A percentile compares a stretch with the other conserved stretches of the same genome.
phyloP scores from a whole-genome alignment of 64 coral and sea anemone species.

The Acropora yongei region DNA sequence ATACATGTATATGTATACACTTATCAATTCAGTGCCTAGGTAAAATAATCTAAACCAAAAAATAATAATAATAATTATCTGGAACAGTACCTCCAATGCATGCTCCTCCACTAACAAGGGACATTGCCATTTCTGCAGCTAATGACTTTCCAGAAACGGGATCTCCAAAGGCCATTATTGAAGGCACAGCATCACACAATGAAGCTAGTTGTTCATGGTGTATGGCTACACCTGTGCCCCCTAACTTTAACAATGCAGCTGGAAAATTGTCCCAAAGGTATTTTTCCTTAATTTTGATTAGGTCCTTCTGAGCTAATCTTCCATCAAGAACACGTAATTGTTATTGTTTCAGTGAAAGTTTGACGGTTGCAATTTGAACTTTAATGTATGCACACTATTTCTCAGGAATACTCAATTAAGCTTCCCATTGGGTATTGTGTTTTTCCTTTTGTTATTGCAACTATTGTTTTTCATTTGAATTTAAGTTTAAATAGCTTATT shows the following conservation, averaged over 20 bases:
- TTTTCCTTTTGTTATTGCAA: no score
- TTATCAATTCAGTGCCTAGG: background rate
- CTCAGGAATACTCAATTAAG: no score
- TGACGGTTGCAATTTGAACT: no score
- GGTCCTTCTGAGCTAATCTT: background rate
- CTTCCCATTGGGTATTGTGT: no score
- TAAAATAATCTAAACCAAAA: background rate
- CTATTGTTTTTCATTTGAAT: no score
- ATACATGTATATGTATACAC: no score
- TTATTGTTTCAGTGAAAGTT: no score
- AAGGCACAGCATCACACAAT: background rate
- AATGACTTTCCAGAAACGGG: background rate
- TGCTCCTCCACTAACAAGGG: background rate
- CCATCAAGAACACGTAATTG: background rate
- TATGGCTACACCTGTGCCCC: background rate
- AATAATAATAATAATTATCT: background rate
- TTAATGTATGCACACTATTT: no score
- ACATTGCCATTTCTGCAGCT: background rate
- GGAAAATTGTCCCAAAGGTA: background rate
- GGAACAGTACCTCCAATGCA: background rate
- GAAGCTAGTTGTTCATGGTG: background rate
- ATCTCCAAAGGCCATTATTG: background rate
- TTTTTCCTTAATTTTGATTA: background rate
- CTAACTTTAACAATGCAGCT: background rate
- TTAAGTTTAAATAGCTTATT: no score